These are phyloP conservation scores for Atherinosoma microstoma DNA, from an alignment of 2,797 vertebrate species.

Conservation along the genomic window DNA sequence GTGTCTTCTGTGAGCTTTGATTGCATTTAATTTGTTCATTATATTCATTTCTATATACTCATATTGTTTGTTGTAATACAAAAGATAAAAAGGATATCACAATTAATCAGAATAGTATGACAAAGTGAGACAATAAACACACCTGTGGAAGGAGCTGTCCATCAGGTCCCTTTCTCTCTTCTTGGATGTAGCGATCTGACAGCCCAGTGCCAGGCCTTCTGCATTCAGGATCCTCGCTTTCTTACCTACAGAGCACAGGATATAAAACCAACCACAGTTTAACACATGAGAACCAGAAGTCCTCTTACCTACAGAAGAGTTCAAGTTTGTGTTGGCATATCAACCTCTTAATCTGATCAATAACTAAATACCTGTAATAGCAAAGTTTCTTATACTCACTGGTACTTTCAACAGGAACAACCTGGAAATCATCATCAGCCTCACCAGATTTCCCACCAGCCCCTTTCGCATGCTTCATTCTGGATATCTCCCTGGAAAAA, in stretches of 20 bases:
- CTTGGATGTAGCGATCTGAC: conserved; percentile 89
- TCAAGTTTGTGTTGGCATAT: neutral
- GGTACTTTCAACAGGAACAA: conserved; percentile 91
- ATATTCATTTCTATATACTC: no score
- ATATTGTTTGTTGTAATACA: neutral
- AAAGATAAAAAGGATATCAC: neutral
- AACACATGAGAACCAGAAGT: neutral
- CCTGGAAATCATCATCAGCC: conserved; percentile 81
- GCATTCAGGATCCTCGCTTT: conserved; percentile 87
- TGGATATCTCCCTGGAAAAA: conserved; percentile 78
- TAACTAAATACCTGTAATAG: neutral
- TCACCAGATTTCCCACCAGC: conserved; percentile 30
- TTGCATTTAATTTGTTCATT: neutral
- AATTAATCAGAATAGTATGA: neutral
- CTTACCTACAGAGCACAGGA: conserved; percentile 78
- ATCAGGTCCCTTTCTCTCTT: conserved; percentile 90
- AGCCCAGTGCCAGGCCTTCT: conserved; percentile 92
- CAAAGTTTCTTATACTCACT: conserved; percentile 80
- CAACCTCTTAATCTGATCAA: neutral
- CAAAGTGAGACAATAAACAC: conserved; percentile 1
- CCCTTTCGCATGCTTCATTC: conserved; percentile 71
- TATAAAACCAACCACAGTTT: neutral
- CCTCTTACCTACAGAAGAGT: no score
- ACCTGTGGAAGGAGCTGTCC: conserved; percentile 94
- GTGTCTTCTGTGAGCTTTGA: neutral